A percentile compares a stretch with the other conserved stretches of the same genome.
Conservation (phyloP, 1,140 invertebrate genomes). For the Neotoxoptera formosana region DNA sequence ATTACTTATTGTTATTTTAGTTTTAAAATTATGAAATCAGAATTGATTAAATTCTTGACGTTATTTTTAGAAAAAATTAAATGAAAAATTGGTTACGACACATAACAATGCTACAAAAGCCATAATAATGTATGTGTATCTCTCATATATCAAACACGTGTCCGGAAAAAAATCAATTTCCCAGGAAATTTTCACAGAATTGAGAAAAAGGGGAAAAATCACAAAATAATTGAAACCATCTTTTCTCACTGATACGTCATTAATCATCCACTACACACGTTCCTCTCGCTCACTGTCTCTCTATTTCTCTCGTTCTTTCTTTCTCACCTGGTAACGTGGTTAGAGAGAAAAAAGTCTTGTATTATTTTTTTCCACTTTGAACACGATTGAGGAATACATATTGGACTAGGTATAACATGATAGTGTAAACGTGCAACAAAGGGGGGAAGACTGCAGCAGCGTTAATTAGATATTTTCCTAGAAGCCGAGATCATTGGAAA, state of each 20-base stretch:
- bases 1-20: neutral
- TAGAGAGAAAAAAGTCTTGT: neutral
- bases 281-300: neutral
- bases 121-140: conserved; percentile 22
- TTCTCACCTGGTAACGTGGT: neutral
- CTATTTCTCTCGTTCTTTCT: neutral
- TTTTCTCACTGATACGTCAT: neutral
- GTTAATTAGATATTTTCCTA: conserved; percentile 39
- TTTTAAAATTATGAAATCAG: neutral
- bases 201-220: conserved; percentile 15
- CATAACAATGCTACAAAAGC: neutral
- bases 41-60: neutral
- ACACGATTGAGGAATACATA: neutral
- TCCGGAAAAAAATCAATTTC: conserved; percentile 17
- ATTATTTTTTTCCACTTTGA: neutral
- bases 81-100: neutral
- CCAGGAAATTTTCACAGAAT: neutral
- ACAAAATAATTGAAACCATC: conserved; percentile 49
- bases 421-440: neutral
- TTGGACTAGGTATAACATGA: neutral
- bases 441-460: neutral
- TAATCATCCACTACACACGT: neutral
- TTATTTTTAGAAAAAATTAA: neutral
- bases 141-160: conserved; percentile 20
- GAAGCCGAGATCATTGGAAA: neutral